phyloP scores from a whole-genome alignment of 2,797 vertebrate genomes.

The Setipinna tenuifilis region DNA sequence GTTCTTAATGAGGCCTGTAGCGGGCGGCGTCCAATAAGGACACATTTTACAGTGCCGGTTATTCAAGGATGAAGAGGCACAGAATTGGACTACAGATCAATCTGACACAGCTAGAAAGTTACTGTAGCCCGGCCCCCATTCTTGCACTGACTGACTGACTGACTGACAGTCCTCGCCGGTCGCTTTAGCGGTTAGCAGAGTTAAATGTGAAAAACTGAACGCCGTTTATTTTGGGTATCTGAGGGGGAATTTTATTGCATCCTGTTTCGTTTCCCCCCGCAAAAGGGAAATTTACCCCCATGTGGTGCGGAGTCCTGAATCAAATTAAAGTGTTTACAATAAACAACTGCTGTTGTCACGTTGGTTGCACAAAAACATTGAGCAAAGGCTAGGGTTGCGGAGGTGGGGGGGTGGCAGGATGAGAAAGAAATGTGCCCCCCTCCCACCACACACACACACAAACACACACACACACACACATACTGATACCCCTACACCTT shows the following conservation, averaged over 20 bases:
- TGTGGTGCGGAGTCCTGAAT: conserved; percentile 51
- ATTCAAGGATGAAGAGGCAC: conserved; percentile 21
- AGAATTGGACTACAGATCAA: conserved; percentile 22
- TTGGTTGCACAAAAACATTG: conserved; percentile 26
- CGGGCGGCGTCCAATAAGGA: not conserved
- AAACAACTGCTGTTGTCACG: conserved; percentile 44
- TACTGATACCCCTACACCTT: not conserved
- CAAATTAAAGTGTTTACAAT: conserved; percentile 59
- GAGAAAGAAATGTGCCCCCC: not conserved
- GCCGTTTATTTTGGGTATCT: conserved; percentile 60
- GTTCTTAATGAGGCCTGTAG: conserved; percentile 43
- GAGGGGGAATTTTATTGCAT: conserved; percentile 42
- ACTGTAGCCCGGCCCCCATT: not conserved
- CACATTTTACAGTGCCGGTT: conserved; percentile 10
- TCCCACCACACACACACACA: not conserved
- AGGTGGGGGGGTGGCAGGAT: not conserved
- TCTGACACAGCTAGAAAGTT: not conserved
- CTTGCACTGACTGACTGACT: conserved; percentile 59
- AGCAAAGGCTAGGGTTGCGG: conserved; percentile 41
- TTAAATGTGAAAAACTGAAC: conserved; percentile 54
- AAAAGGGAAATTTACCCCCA: conserved; percentile 51
- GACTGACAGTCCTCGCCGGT: conserved; percentile 32
- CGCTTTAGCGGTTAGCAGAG: not conserved
- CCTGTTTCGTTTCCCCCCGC: conserved; percentile 58
- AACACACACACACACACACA: conserved; percentile 13